These are phyloP conservation scores for Cygnus buccinator DNA, from an alignment of 2,113 vertebrate genomes.

Conservation along the genomic window DNA sequence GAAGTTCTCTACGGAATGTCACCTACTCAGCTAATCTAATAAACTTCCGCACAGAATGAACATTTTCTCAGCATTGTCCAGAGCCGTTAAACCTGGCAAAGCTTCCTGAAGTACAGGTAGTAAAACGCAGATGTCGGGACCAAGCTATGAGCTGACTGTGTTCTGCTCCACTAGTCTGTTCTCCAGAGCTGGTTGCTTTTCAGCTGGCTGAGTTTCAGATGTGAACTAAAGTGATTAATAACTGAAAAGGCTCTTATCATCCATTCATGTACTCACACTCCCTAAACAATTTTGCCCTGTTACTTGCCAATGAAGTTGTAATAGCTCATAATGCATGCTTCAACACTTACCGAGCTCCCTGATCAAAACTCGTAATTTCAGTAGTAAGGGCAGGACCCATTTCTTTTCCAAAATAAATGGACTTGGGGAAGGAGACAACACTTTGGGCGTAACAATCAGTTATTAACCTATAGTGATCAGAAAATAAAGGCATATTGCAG, in stretches of 20 bases:
- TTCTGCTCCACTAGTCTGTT: not conserved
- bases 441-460: slow-evolving; percentile 30
- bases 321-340: not conserved
- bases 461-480: not conserved
- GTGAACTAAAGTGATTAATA: slow-evolving; percentile 17
- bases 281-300: not conserved
- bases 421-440: not conserved
- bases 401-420: not conserved
- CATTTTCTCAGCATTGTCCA: not conserved
- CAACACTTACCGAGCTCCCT: not conserved
- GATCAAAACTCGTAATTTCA: not conserved
- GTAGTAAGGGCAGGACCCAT: not conserved
- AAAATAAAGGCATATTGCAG: not conserved
- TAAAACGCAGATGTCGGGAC: not conserved
- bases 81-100: not conserved
- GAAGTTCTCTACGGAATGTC: not conserved
- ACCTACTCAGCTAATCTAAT: not conserved
- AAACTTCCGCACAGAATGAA: not conserved
- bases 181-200: slow-evolving; percentile 20
- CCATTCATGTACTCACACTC: not conserved
- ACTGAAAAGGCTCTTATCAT: slow-evolving; percentile 29
- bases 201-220: slow-evolving; percentile 28
- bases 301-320: not conserved
- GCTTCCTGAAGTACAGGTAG: not conserved
- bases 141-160: not conserved